phyloP scores from a whole-genome alignment of 2,113 vertebrate genomes.

The Sylvietta virens region DNA sequence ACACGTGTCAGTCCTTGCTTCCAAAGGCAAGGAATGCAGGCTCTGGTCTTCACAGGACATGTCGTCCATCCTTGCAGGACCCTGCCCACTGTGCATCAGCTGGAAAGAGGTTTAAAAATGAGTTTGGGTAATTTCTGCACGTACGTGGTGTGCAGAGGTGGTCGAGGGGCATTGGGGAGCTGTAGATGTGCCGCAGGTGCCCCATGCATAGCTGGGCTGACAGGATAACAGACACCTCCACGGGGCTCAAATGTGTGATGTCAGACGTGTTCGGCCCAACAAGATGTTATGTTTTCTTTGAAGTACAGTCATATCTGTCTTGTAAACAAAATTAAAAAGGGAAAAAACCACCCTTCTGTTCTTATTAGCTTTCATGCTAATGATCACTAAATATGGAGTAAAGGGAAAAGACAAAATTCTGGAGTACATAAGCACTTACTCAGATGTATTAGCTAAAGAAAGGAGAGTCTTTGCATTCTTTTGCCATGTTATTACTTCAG shows the following conservation, averaged over 20 bases:
- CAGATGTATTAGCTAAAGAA: background rate
- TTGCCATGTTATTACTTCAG: background rate
- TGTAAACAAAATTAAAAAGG: background rate
- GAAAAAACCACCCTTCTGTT: background rate
- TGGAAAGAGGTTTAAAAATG: background rate
- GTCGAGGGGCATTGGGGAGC: accelerated
- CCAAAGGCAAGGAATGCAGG: background rate
- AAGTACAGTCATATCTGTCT: background rate
- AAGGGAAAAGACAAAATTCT: background rate
- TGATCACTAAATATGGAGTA: background rate
- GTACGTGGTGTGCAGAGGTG: background rate
- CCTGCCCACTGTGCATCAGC: background rate
- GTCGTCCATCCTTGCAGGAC: background rate
- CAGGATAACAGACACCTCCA: background rate
- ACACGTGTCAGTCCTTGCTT: background rate
- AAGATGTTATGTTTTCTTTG: background rate
- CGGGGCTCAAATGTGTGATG: accelerated
- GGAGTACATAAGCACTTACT: background rate
- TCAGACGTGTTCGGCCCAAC: background rate
- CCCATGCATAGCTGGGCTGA: background rate
- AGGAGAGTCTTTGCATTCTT: background rate
- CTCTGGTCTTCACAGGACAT: background rate
- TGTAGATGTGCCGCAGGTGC: accelerated
- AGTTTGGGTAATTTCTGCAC: background rate
- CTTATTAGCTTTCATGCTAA: background rate